Percentiles rank a stretch among this genome's conserved stretches.
These are phyloP conservation scores for Chymomyza fuscimana DNA, from an alignment of 2,888 invertebrate genomes.

Conservation along the genomic window DNA sequence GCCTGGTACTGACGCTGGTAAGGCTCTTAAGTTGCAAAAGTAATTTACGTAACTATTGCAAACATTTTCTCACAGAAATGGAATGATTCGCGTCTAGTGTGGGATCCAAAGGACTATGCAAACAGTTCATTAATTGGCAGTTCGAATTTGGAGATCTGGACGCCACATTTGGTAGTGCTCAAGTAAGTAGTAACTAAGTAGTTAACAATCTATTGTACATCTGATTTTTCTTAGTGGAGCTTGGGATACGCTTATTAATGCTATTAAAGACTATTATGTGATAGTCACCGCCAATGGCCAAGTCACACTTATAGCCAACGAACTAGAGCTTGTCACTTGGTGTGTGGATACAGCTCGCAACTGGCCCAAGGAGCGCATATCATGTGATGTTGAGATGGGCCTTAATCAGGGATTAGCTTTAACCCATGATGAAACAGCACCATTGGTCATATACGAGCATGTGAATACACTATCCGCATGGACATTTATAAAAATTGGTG, in stretches of 20 bases:
- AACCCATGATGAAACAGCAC: constrained; percentile 50
- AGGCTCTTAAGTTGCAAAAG: constrained; percentile 36
- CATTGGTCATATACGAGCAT: constrained; percentile 57
- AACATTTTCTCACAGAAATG: constrained; percentile 81
- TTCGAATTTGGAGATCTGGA: constrained; percentile 66
- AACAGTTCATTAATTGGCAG: constrained; percentile 76
- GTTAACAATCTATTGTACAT: not conserved
- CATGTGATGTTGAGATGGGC: constrained; percentile 72
- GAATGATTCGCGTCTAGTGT: constrained; percentile 83
- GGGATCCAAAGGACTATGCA: constrained; percentile 83
- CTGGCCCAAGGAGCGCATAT: constrained; percentile 77
- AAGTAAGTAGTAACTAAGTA: constrained; percentile 58
- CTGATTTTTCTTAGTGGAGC: constrained; percentile 52
- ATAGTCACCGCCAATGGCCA: constrained; percentile 63
- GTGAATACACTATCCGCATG: constrained; percentile 74
- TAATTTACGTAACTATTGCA: not conserved
- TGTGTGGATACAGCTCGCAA: constrained; percentile 69
- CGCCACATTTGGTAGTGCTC: constrained; percentile 64
- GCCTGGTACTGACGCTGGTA: constrained; percentile 80
- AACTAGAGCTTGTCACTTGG: constrained; percentile 72
- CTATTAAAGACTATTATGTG: constrained; percentile 53
- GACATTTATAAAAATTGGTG: constrained; percentile 63
- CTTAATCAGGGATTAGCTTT: constrained; percentile 49
- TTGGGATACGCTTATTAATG: constrained; percentile 46
- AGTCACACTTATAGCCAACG: constrained; percentile 58